phyloP scores from a whole-genome alignment of 2,113 vertebrate species.

The Microcebus griseorufus region DNA sequence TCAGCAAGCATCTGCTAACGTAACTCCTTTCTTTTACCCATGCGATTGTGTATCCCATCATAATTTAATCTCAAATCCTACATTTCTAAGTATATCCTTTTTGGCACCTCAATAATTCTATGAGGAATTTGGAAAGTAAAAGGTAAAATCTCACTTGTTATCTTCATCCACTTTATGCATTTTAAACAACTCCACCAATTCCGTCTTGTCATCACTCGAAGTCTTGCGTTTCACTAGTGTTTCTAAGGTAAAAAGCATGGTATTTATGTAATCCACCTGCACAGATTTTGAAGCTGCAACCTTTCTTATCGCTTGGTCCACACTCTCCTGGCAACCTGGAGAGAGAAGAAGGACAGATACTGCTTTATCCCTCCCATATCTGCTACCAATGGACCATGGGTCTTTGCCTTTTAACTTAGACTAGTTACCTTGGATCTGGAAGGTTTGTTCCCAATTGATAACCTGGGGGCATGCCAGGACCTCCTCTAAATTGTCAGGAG shows the following conservation, averaged over 20 bases:
- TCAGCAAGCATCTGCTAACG: background rate
- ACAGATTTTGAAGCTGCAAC: conserved; percentile 22
- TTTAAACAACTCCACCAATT: background rate
- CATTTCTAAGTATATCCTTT: background rate
- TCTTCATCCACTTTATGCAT: background rate
- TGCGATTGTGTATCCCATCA: too few species aligned
- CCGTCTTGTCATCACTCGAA: background rate
- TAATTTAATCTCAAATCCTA: background rate
- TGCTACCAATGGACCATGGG: background rate
- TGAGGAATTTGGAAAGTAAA: background rate
- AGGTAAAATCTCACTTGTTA: background rate
- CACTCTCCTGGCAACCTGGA: conserved; percentile 23
- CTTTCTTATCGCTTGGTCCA: background rate
- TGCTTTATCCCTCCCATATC: background rate
- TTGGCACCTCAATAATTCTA: background rate
- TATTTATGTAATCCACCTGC: background rate
- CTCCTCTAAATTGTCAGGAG: conserved; percentile 5
- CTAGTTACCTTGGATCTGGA: conserved; percentile 51
- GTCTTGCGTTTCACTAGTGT: background rate
- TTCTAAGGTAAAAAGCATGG: background rate
- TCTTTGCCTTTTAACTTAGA: background rate
- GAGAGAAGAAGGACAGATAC: background rate
- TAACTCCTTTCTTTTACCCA: background rate
- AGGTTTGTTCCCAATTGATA: conserved; percentile 48
- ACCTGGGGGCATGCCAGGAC: background rate